Base-by-base conservation (phyloP, 2,113 vertebrate genomes). In the Cavia aperea region DNA sequence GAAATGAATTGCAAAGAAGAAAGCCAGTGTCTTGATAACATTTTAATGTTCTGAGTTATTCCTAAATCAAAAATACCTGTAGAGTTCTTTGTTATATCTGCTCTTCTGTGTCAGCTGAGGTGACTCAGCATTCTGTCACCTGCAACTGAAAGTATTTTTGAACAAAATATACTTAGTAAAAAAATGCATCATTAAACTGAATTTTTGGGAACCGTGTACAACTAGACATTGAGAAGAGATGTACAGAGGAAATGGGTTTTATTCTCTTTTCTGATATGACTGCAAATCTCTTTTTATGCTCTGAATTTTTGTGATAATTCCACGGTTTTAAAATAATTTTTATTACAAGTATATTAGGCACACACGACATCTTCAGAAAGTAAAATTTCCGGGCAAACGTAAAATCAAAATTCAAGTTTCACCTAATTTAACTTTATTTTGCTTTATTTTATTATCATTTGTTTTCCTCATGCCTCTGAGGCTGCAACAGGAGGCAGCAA, bases 21-120 rank as follows among this genome's bases (percentile, higher is more conserved):
- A 91, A 85, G 19, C 46, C 65, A 36, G 36, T 51, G 29, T n/a
- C 63, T 93, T 75, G 18, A 43, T 60, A 70, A 85, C 54, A 49
- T 72, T 86, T 89, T 81, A 56, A 94, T 23, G 62, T 81, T 62
- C 14, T 85, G 3, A 36, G 66, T 95, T 56, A 68, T 91, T 84
- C 36, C 33, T n/a, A 39, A 77, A 78, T 77, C 65, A 66, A 62
- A 88, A 82, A 46, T 78, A 43, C 2, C 39, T 49, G 3, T 24
- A 78, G 62, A 88, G 31, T 31, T 90, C 58, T 78, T 89, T 14
- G 7, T 33, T 81, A 3, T 11, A 2, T 39, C 29, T 26, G 13
- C 9, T 54, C 51, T 86, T 86, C 81, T 63, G 23, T 33, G 72
- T 46, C 77, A 84, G 66, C 29, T 56, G 66, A 12, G 86, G 87